Evolutionary conservation across 2,888 invertebrate species (phyloP).

Genomic region (Machimus atricapillus): DNA sequence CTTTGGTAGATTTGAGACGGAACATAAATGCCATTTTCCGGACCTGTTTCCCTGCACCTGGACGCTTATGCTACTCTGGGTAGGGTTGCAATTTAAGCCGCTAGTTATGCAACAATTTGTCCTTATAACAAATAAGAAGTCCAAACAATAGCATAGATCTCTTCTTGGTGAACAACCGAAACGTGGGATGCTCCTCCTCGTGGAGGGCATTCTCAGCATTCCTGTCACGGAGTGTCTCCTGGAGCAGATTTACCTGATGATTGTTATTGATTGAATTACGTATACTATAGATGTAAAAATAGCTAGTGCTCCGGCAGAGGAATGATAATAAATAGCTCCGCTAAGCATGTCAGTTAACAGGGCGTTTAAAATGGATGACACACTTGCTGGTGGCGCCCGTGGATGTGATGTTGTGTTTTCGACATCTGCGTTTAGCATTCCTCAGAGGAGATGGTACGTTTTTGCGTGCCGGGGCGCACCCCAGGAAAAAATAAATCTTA

Average conservation of each 20-base stretch:
- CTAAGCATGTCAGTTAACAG: slow-evolving; percentile 46
- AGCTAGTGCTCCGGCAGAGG: slow-evolving; percentile 19
- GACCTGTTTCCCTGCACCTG: background rate
- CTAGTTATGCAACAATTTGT: slow-evolving; percentile 17
- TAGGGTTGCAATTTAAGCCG: background rate
- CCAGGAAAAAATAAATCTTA: slow-evolving; percentile 16
- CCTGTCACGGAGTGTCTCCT: slow-evolving; percentile 45
- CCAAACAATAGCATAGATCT: background rate
- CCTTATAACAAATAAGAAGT: slow-evolving; percentile 8
- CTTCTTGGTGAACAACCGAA: background rate
- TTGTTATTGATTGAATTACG: slow-evolving; percentile 48
- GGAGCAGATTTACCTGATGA: slow-evolving; percentile 47
- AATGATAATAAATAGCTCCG: slow-evolving; percentile 46
- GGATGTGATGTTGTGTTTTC: slow-evolving; percentile 1
- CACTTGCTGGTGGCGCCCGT: slow-evolving; percentile 13
- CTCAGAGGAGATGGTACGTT: background rate
- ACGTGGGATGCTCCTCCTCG: background rate
- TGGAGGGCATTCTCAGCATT: slow-evolving; percentile 37
- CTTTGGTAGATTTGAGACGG: background rate
- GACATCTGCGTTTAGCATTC: slow-evolving; percentile 27
- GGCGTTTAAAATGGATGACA: slow-evolving; percentile 46
- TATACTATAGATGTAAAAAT: slow-evolving; percentile 42
- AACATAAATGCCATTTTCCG: background rate
- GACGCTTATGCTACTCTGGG: background rate
- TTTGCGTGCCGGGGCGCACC: background rate